Conservation (phyloP, 2,888 invertebrate species). For the Papilio protenor region DNA sequence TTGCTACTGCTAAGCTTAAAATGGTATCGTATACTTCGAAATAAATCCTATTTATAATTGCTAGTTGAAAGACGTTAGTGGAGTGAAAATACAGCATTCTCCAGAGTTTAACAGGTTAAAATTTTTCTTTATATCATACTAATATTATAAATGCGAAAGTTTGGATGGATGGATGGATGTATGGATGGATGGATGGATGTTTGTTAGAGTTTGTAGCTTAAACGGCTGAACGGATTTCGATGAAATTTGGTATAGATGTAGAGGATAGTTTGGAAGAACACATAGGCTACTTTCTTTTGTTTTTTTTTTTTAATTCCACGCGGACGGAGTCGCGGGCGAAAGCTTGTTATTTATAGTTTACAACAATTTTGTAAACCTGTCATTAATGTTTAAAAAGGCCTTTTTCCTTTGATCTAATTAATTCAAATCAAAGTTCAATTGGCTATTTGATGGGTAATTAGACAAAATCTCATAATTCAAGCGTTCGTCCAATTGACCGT, state of each 20-base stretch:
- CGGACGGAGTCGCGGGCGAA: too few species aligned
- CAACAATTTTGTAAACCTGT: neutral
- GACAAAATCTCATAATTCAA: constrained; percentile 34
- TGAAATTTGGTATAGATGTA: too few species aligned
- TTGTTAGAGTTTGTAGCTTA: too few species aligned
- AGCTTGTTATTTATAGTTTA: neutral
- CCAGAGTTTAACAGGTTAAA: neutral
- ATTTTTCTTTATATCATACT: neutral
- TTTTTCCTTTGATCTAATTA: neutral
- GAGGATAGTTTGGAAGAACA: too few species aligned
- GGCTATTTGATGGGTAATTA: constrained; percentile 2
- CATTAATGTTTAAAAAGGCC: neutral
- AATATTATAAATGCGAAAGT: too few species aligned
- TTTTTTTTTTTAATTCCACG: too few species aligned
- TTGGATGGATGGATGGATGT: too few species aligned
- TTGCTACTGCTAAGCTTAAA: constrained; percentile 1
- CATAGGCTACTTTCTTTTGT: too few species aligned
- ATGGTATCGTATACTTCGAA: constrained; percentile 3
- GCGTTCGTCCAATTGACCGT: constrained; percentile 40
- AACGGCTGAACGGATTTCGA: too few species aligned
- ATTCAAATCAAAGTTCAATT: neutral
- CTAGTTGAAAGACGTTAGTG: neutral
- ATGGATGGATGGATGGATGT: too few species aligned
- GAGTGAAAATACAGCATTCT: neutral
- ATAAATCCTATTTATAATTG: constrained; percentile 7